Evolutionary conservation across 2,797 vertebrate species (phyloP).

Genomic region (Helostoma temminkii): DNA sequence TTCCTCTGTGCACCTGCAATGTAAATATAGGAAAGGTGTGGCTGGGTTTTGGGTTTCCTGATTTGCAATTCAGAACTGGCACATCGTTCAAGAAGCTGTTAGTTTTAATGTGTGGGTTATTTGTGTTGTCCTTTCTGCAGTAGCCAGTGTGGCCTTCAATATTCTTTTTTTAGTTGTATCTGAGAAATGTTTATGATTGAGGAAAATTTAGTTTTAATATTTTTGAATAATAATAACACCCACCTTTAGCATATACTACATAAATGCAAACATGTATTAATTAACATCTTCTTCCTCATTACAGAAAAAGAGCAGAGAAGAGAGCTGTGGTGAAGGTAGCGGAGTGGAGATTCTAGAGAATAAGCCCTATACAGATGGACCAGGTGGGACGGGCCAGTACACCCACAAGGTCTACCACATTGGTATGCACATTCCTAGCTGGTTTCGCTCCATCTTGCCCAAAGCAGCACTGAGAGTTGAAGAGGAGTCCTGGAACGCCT

Average conservation of each 20-base stretch:
- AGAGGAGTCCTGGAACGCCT: constrained; percentile 96
- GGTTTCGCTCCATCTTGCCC: constrained; percentile 96
- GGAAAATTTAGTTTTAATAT: background rate
- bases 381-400: constrained; percentile 94
- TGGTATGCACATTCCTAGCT: constrained; percentile 98
- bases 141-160: background rate
- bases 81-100: constrained; percentile 29
- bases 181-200: constrained; percentile 4
- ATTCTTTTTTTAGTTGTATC: constrained; percentile 8
- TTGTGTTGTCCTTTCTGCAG: background rate
- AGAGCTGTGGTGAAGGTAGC: constrained; percentile 95
- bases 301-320: constrained; percentile 99
- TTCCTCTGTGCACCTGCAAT: constrained; percentile 62
- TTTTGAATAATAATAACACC: background rate
- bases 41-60: constrained; percentile 46
- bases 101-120: background rate
- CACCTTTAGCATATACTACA: background rate
- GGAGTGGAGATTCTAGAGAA: constrained; percentile 99
- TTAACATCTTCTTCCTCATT: background rate
- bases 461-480: constrained; percentile 94
- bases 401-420: constrained; percentile 99
- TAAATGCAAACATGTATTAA: background rate
- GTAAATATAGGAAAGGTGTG: constrained; percentile 75
- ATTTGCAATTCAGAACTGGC: constrained; percentile 53
- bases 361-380: constrained; percentile 94